Percentiles rank a stretch among this genome's conserved stretches.
These are phyloP conservation scores for Drosophila barbarae DNA, from an alignment of 2,888 invertebrate genomes.

Conservation along the genomic window DNA sequence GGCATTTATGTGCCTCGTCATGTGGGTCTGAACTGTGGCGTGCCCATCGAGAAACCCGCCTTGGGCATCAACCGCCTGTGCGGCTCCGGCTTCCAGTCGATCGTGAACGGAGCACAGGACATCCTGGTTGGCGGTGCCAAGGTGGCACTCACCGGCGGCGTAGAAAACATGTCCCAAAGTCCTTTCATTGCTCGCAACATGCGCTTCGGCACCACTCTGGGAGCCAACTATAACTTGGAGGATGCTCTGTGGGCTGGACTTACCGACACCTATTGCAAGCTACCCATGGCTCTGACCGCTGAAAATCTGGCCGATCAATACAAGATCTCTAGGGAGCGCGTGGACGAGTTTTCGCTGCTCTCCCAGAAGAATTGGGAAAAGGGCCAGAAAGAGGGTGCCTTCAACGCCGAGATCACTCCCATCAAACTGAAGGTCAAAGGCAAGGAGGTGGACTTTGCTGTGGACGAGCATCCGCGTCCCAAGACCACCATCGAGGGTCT, in stretches of 20 bases:
- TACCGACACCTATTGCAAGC: conserved; percentile 91
- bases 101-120: conserved; percentile 95
- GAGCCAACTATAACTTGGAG: conserved; percentile 88
- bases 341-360: conserved; percentile 90
- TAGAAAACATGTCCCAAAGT: conserved; percentile 96
- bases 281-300: conserved; percentile 97
- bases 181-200: conserved; percentile 92
- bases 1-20: conserved; percentile 93
- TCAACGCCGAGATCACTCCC: conserved; percentile 93
- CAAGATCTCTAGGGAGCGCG: conserved; percentile 88
- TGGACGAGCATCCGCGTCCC: conserved; percentile 89
- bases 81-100: conserved; percentile 98
- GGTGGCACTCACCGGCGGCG: conserved; percentile 93
- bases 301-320: conserved; percentile 94
- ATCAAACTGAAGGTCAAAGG: conserved; percentile 91
- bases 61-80: conserved; percentile 95
- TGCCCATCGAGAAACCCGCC: conserved; percentile 92
- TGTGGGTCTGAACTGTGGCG: conserved; percentile 89
- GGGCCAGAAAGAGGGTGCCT: conserved; percentile 92
- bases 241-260: conserved; percentile 94
- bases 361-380: conserved; percentile 94
- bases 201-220: conserved; percentile 93
- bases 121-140: conserved; percentile 91
- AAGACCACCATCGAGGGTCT: conserved; percentile 92
- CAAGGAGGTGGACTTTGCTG: conserved; percentile 87